Base-by-base conservation (phyloP, 2,888 invertebrate genomes). In the Napeogenes inachia region DNA sequence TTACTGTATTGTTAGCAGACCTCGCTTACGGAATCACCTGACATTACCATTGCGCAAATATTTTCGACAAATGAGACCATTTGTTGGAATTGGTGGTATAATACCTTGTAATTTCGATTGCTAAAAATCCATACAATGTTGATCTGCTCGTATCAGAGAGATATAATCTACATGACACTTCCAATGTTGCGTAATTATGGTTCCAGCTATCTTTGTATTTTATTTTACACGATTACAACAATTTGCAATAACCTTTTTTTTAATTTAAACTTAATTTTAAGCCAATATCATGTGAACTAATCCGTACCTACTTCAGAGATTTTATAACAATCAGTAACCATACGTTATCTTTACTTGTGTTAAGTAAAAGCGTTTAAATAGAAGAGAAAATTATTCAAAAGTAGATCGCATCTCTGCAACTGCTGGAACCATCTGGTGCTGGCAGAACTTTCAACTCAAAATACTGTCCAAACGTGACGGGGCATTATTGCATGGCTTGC, bases 31-130 rank as follows among this genome's bases (percentile, higher is more conserved):
- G 77, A 88, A 89, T 89, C 87, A 88, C 89, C 89, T 86, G 87
- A 73, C 84, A 88, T 89, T 89, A 87, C 84, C 79, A 78, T 76
- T 69, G 70, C 76, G 80, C 82, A 87, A 89, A 89, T 89, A 88
- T 89, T 87, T 82, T 74, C 84, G 76, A 79, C 85, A 82, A 89
- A 88, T 84, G 80, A 80, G 68, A 78, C 80, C 83, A 87, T 89
- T 89, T 85, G 81, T 84, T 77, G 77, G 74, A 80, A 79, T 78
- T 81, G 80, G 83, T 80, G 78, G 78, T 78, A 79, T 84, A 84
- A 89, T 84, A 85, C 85, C 84, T 84, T 71, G 80, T 80, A 82
- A 87, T 87, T 84, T 83, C 81, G 77, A 84, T 84, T 79, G 79
- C 78, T 72, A 73, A 74, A 81, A 81, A 71, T 80, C 75, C 68